Evolutionary conservation across 2,888 invertebrate genomes (phyloP), one percentile per base, ranked within the genome.

Genomic region (Spilarctia lutea): DNA sequence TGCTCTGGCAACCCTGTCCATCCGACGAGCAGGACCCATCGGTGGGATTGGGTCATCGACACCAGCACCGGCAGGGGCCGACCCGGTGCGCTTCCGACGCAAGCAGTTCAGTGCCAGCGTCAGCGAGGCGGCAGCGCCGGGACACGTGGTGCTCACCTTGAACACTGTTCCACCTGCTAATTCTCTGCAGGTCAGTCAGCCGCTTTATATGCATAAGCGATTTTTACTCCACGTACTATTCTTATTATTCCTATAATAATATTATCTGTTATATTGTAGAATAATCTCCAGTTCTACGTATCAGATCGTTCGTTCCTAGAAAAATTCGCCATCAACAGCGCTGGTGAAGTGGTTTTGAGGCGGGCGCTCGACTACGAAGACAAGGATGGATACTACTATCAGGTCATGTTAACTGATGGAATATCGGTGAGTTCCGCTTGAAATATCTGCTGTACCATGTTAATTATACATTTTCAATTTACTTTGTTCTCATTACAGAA

Each of bases 361-460:
- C 97, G 97, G 74, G 95, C 97, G 27, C 93, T 99, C 73, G 98
- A 99, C 95, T 98, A 97, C 90, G 99, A 99, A 91, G 96, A 96
- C 63, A 94, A 96, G 75, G 96, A 97, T 60, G 96, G 96, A 52
- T 98, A 98, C 90, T 95, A 96, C 75, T 98, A 99, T 91, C 97
- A 97, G 86, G 98, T 98, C 65, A 97, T 97, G 91, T 98, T 98
- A 71, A 98, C 98, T 0, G 98, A 99, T 92, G 98, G 98, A 27
- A 90, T 95, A 79, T 97, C 97, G 84, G 98, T 98, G 90, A 94
- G 96, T 81, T 60, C 0, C 18, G 63, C 8, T 7, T 18, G 4
- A 30, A 63, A 6, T 30, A 18, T 63, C 30, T 1, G 30, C 7
- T 18, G 6, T 30, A 30, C 16, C 18, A 16, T 3, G 52, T 11